Conservation (phyloP, 1,140 invertebrate species). For the Liolophura sinensis region DNA sequence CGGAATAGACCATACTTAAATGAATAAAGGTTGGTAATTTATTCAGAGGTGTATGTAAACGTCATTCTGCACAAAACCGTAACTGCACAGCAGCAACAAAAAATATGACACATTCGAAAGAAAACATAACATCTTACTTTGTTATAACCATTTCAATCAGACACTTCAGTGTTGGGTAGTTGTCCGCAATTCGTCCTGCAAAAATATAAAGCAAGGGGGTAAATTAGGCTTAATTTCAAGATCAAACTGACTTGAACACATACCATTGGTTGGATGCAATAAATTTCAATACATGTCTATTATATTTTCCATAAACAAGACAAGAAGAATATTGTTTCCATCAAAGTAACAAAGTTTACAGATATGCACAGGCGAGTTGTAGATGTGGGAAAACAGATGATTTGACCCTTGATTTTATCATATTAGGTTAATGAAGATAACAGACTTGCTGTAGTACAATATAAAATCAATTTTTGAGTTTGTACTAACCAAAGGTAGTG, state of each 20-base stretch:
- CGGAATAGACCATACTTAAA: background rate
- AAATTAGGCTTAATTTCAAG: background rate
- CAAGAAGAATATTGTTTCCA: too few relatives aligned
- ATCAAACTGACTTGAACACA: background rate
- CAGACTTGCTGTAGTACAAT: too few relatives aligned
- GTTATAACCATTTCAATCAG: constrained; percentile 98
- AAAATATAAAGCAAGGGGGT: constrained; percentile 12
- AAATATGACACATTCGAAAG: background rate
- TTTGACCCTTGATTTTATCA: too few relatives aligned
- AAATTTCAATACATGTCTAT: background rate
- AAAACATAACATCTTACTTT: constrained; percentile 65
- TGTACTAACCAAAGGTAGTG: constrained; percentile 71
- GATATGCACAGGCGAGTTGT: too few relatives aligned
- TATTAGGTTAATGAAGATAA: too few relatives aligned
- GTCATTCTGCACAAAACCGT: too few relatives aligned
- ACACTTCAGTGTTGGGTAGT: constrained; percentile 88
- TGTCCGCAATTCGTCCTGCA: constrained; percentile 71
- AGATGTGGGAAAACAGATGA: too few relatives aligned
- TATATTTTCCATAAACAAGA: background rate
- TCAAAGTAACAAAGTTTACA: too few relatives aligned
- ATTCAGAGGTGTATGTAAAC: too few relatives aligned
- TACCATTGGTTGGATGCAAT: background rate
- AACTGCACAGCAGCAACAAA: too few relatives aligned
- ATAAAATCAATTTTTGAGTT: too few relatives aligned
- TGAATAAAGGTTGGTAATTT: background rate